Conservation (phyloP, 1,140 invertebrate genomes). For the Cryptotermes secundus region DNA sequence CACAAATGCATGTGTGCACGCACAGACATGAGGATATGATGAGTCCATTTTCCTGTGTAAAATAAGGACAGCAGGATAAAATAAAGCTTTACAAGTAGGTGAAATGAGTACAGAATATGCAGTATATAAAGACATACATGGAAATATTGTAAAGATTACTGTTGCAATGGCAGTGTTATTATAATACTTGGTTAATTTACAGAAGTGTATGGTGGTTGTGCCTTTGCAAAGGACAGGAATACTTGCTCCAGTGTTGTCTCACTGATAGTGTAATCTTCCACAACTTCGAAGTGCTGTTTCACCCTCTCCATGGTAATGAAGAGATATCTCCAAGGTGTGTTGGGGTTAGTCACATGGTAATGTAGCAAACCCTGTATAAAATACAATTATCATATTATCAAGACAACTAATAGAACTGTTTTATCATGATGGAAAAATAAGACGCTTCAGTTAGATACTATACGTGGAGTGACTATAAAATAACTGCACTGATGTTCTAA, state of each 20-base stretch:
- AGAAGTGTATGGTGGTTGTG: not conserved
- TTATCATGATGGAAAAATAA: too few species aligned
- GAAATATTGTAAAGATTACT: too few species aligned
- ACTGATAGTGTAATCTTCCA: slow-evolving; percentile 62
- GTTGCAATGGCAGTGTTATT: too few species aligned
- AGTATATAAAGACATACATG: too few species aligned
- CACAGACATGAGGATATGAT: too few species aligned
- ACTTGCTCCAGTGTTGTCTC: slow-evolving; percentile 67
- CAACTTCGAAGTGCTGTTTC: slow-evolving; percentile 42
- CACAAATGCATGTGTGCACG: too few species aligned
- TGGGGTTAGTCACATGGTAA: slow-evolving; percentile 52
- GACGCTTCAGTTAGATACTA: not conserved
- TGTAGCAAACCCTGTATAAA: slow-evolving; percentile 54
- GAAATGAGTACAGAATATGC: too few species aligned
- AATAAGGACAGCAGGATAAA: too few species aligned
- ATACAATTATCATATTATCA: not conserved
- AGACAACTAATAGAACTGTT: not conserved
- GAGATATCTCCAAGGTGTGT: slow-evolving; percentile 51
- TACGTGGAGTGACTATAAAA: not conserved
- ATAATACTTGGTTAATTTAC: too few species aligned
- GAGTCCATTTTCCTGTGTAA: too few species aligned
- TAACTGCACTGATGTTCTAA: not conserved
- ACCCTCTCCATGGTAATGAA: slow-evolving; percentile 57
- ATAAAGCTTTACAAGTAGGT: too few species aligned
- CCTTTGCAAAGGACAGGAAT: slow-evolving; percentile 46